Base-by-base conservation (phyloP, 2,797 vertebrate species). In the Argentina silus region DNA sequence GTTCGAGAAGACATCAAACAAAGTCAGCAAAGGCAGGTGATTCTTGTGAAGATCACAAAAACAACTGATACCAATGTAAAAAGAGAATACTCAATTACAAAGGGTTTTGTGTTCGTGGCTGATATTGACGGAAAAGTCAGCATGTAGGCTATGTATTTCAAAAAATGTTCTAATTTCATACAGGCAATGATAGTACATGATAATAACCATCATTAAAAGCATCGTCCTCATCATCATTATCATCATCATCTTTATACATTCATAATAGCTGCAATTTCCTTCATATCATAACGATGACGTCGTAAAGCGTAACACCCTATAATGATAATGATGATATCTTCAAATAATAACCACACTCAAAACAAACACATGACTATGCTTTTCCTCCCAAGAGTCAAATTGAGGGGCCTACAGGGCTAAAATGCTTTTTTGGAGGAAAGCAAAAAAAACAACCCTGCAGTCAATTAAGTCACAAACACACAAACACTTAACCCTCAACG, bases 191-290 rank as follows among this genome's bases (percentile, higher is more conserved):
- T 51, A 78, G 73, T 55, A n/a, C 65, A 79, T 74, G 36, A 79
- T 73, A 43, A 79, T 83, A 27, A 62, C 15, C 62, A 67, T 27
- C 64, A 66, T 48, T 21, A 66, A 5, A 19, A 59, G 6, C 64
- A 61, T 36, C 65, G 73, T 56, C 42, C 45, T 36, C 48, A 17
- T 56, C 12, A 70, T 60, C 14, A 72, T 60, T 55, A 78, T 77
- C 62, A 66, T 74, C 69, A 78, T 83, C 56, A 73, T 77, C 6
- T 73, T 15, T 7, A 78, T 81, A 79, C 10, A 78, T 57, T 81
- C 75, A 73, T 85, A 85, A 85, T 83, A 7, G 81, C 84, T 79
- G 84, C 78, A 72, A 86, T 89, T 91, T 90, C 85, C 87, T 47
- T 87, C 80, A 82, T 90, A 83, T 86, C 69, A 82, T 78, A 74